Conservation (phyloP, 1,140 invertebrate genomes). For the Zaprionus davidi region DNA sequence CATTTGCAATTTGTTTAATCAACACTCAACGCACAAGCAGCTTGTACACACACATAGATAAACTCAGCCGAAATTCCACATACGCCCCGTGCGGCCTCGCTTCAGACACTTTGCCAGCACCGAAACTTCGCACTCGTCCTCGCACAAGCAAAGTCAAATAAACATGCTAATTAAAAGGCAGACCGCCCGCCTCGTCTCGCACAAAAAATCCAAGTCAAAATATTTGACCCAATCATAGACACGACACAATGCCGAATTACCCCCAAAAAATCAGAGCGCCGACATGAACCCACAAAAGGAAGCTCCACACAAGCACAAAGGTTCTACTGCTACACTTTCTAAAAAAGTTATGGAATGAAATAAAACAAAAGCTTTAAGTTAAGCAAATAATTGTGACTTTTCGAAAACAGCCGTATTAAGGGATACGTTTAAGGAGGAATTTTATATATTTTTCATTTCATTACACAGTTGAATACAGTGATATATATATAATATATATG, state of each 20-base stretch:
- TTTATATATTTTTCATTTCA: no score
- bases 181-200: conserved; percentile 16
- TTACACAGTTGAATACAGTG: no score
- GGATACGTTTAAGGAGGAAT: no score
- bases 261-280: neutral
- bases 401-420: no score
- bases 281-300: neutral
- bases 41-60: conserved; percentile 30
- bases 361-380: neutral
- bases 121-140: conserved; percentile 52
- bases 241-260: conserved; percentile 25
- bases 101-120: conserved; percentile 20
- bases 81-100: conserved; percentile 55
- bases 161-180: conserved; percentile 80
- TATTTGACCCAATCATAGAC: conserved; percentile 73
- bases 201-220: conserved; percentile 36
- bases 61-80: conserved; percentile 54
- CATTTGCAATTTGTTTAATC: conserved; percentile 83
- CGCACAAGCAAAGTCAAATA: conserved; percentile 73
- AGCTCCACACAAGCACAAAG: neutral
- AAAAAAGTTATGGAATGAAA: neutral
- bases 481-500: no score
- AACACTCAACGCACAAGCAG: conserved; percentile 69
- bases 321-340: neutral
- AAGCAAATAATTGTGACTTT: neutral